Conservation (phyloP, 2,113 vertebrate genomes). For the Gobius niger region DNA sequence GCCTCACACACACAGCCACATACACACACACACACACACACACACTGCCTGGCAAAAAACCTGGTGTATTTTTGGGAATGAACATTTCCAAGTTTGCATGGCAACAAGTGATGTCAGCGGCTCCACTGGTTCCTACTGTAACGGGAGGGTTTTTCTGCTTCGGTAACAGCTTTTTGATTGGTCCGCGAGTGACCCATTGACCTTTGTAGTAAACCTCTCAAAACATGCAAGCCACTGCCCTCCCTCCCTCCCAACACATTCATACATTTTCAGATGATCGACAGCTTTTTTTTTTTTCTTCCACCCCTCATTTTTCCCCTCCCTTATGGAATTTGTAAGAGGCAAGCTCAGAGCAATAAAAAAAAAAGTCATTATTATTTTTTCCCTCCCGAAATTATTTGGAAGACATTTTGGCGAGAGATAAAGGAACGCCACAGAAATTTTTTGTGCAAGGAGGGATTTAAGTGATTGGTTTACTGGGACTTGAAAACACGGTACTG, state of each 20-base stretch:
- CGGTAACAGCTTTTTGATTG: constrained; percentile 24
- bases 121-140: constrained; percentile 11
- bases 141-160: constrained; percentile 24
- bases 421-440: constrained; percentile 23
- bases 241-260: constrained; percentile 16
- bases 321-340: constrained; percentile 30
- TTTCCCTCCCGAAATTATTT: constrained; percentile 22
- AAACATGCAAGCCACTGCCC: constrained; percentile 28
- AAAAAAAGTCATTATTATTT: constrained; percentile 36
- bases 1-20: constrained; percentile 7
- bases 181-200: constrained; percentile 42
- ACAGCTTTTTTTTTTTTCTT: constrained; percentile 17
- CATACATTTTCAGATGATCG: constrained; percentile 47
- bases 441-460: constrained; percentile 15
- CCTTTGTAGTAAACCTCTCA: constrained; percentile 24
- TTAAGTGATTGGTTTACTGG: constrained; percentile 41
- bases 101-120: constrained; percentile 15
- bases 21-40: constrained; percentile 8
- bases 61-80: constrained; percentile 11
- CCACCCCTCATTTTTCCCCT: background rate
- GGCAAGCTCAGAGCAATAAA: constrained; percentile 24
- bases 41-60: constrained; percentile 18
- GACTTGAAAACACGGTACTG: constrained; percentile 35
- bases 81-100: constrained; percentile 16
- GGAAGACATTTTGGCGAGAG: constrained; percentile 44